Conservation (phyloP, 2,797 vertebrate species). For the Hypotaenidia philippensis region DNA sequence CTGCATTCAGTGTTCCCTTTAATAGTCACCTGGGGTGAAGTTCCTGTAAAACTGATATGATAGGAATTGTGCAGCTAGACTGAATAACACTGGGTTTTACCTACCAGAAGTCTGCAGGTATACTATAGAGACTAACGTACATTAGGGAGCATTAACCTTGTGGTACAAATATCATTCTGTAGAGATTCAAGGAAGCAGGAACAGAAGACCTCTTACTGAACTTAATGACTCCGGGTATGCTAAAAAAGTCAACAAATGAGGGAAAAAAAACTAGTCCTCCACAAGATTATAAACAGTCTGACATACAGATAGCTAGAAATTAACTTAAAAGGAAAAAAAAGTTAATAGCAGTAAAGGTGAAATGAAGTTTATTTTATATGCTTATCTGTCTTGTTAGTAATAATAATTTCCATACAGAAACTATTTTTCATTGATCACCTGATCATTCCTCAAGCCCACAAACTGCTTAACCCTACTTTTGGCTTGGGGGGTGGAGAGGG, state of each 20-base stretch:
- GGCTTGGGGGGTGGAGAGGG: not conserved
- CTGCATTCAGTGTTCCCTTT: not conserved
- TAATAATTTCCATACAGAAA: not conserved
- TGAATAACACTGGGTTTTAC: not conserved
- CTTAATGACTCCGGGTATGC: not conserved
- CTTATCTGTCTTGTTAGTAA: not conserved
- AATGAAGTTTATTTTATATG: not conserved
- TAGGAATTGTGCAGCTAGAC: not conserved
- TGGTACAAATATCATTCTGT: not conserved
- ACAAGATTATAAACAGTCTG: not conserved
- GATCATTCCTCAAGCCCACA: not conserved
- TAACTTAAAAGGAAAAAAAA: not conserved
- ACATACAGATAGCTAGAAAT: not conserved
- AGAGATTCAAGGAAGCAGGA: not conserved
- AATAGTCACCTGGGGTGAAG: not conserved
- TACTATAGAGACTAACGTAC: not conserved
- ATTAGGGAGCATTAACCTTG: not conserved
- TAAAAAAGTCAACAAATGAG: not conserved
- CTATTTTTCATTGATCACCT: not conserved
- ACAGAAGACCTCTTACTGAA: not conserved
- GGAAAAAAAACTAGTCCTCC: not conserved
- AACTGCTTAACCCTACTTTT: not conserved
- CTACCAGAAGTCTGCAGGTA: not conserved
- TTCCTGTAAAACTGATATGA: not conserved
- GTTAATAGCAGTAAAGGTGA: not conserved